Evolutionary conservation across 2,888 invertebrate genomes (phyloP), one percentile per base, ranked within the genome.

Genomic region (Abrostola tripartita): DNA sequence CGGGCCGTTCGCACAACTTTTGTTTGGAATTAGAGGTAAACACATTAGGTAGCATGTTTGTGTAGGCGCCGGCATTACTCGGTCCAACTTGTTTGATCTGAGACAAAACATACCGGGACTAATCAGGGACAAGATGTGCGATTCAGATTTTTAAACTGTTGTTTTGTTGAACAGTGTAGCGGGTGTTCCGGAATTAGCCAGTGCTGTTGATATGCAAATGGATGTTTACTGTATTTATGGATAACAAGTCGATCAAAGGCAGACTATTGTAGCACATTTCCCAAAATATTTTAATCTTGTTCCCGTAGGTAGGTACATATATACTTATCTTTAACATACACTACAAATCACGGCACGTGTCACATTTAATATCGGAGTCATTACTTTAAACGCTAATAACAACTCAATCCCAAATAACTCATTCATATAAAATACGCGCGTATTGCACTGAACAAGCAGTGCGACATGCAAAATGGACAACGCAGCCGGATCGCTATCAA

Each of bases 31-130:
- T 88, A 88, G 84, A 88, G 86, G 92, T 90, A 93, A 93, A 93
- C 93, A 92, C 93, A 93, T 93, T 93, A 92, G 92, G 89, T 88
- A 86, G 86, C 85, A 82, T 92, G 90, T 92, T 93, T 92, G 92
- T 85, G 87, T 91, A 92, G 91, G 91, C 89, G 87, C 85, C 87
- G 84, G 85, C 85, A 88, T 88, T 86, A 88, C 86, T 84, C 83
- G 80, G 58, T 37, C 78, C 78, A 85, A 87, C 88, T 86, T 91
- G 92, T 93, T 92, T 92, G 90, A 92, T 91, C 89, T 89, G 72
- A 89, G 88, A 88, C 89, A 88, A 87, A 88, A 87, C 86, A 86
- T 85, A 84, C 85, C 77, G 76, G 72, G 72, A 82, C 88, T 91
- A 92, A 92, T 91, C 91, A 90, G 86, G 84, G 81, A 85, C 85